Evolutionary conservation across 1,140 invertebrate species (phyloP).

Genomic region (Cataglyphis hispanica): DNA sequence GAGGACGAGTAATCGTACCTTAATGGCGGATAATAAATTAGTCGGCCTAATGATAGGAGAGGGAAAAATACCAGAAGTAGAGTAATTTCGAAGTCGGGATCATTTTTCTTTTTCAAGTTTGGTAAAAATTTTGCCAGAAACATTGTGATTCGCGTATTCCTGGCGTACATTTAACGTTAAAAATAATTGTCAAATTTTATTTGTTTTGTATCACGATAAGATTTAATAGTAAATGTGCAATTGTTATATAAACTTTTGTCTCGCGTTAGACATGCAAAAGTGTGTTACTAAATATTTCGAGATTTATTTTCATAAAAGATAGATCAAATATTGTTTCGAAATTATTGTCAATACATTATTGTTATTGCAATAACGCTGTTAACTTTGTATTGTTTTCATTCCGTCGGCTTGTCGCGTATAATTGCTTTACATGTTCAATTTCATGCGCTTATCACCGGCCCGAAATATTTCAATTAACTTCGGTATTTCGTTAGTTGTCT

Average conservation of each 20-base stretch:
- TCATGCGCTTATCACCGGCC: conserved; percentile 12
- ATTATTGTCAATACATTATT: neutral
- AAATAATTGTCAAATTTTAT: neutral
- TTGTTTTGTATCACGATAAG: neutral
- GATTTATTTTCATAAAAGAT: neutral
- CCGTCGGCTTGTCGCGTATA: neutral
- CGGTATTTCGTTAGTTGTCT: conserved; percentile 40
- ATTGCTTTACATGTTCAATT: conserved; percentile 14
- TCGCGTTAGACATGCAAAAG: neutral
- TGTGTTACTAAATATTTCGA: neutral
- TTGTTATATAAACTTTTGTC: neutral
- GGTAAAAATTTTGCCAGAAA: neutral
- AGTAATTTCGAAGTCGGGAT: conserved; percentile 19
- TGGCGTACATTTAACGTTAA: neutral
- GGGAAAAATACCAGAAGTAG: neutral
- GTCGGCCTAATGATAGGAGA: neutral
- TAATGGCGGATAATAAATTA: conserved; percentile 68
- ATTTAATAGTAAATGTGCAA: conserved; percentile 4
- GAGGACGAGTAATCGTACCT: conserved; percentile 52
- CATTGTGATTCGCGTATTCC: neutral
- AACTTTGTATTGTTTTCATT: conserved; percentile 18
- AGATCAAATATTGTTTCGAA: neutral
- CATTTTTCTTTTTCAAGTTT: conserved; percentile 22
- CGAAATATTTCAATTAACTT: conserved; percentile 57
- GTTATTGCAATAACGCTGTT: neutral